Evolutionary conservation across 2,888 invertebrate genomes (phyloP).

Genomic region (Cerastis rubricosa): DNA sequence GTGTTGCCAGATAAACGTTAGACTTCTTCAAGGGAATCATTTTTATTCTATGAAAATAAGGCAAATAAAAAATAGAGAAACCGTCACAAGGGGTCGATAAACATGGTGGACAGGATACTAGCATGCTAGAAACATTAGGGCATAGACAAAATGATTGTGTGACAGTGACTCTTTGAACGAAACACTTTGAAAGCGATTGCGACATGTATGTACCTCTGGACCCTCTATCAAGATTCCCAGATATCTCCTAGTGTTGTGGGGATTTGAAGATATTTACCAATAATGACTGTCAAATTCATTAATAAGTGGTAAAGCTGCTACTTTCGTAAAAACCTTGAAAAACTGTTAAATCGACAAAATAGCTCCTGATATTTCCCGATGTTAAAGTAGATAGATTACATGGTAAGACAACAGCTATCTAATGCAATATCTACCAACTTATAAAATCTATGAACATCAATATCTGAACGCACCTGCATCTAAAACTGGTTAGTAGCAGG

Average conservation of each 20-base stretch:
- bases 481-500: slow-evolving; percentile 42
- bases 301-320: not conserved
- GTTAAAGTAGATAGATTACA: not conserved
- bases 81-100: not conserved
- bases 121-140: not conserved
- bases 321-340: not conserved
- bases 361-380: no score
- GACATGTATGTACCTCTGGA: not conserved
- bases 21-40: not conserved
- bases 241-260: not conserved
- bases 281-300: not conserved
- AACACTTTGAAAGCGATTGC: not conserved
- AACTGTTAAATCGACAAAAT: no score
- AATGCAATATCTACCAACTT: slow-evolving; percentile 2
- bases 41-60: not conserved
- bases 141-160: not conserved
- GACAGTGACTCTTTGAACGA: not conserved
- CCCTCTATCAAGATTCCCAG: not conserved
- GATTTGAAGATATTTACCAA: not conserved
- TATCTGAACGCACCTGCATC: slow-evolving; percentile 39
- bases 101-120: not conserved
- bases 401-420: not conserved
- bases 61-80: no score
- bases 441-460: slow-evolving; percentile 24
- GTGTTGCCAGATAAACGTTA: not conserved